phyloP scores from a whole-genome alignment of 2,113 vertebrate genomes.

The rabbit (Oryctolagus cuniculus) region DNA sequence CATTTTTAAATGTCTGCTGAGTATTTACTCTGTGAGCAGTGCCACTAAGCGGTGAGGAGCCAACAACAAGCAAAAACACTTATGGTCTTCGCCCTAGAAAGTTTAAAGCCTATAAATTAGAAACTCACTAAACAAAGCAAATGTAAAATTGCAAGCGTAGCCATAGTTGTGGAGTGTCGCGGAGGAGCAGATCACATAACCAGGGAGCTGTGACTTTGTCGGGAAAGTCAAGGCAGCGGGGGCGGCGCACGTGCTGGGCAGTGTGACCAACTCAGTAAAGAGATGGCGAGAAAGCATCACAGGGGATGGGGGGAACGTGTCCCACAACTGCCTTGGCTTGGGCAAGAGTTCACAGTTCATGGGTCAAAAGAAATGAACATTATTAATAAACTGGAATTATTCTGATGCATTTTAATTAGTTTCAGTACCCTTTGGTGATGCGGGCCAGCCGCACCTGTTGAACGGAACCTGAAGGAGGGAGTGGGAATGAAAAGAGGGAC shows the following conservation, averaged over 20 bases:
- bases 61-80: background rate
- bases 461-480: no score
- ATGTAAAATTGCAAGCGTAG: background rate
- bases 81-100: background rate
- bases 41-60: background rate
- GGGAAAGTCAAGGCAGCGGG: background rate
- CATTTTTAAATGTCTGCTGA: background rate
- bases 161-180: background rate
- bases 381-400: background rate
- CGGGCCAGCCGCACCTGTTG: no score
- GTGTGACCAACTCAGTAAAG: background rate
- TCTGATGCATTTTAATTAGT: background rate
- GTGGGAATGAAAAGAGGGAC: no score
- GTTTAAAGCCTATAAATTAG: background rate
- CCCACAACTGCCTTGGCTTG: background rate
- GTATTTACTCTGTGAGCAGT: background rate
- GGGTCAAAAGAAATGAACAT: background rate
- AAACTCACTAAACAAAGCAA: background rate
- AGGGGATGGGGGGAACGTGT: background rate
- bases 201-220: background rate
- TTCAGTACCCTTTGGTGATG: background rate
- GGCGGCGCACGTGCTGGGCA: background rate
- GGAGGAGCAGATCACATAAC: background rate
- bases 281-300: background rate
- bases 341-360: background rate